Evolutionary conservation across 2,113 vertebrate genomes (phyloP), one percentile per base, ranked within the genome.

Genomic region (Nerophis lumbriciformis): DNA sequence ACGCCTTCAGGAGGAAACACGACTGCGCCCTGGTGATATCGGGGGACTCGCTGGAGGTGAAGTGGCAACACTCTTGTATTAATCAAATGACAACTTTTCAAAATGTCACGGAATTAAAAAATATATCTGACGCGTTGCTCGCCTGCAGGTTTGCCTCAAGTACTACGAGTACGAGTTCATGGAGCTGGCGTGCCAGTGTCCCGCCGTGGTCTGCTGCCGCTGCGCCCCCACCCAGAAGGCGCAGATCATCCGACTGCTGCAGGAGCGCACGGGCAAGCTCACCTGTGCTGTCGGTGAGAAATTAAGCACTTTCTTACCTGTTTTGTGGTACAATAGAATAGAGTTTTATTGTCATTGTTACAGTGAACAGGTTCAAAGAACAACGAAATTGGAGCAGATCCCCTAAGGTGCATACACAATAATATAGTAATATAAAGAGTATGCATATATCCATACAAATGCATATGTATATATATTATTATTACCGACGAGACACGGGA

Each of bases 141-240:
- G 7, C 13, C 62, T 53, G 45, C 81, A 97, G 95, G 93, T 97
- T 3, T 98, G 96, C 78, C 90, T 98, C 63, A 98, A 96, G 78
- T 98, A 94, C 84, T 98, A 98, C 0, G 96, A 98, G 85, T 96
- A 91, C 0, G 96, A 98, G 84, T 97, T 98, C 83, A 98, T 97
- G 96, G 96, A 98, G 85, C 87, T 98, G 61, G 95, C 95, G 0
- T 98, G 95, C 75, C 96, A 98, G 89, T 95, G 95, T 83, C 96
- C 96, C 0, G 94, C 96, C 0, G 95, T 98, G 2, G 93, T 98
- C 37, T 98, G 96, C 89, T 98, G 96, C 71, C 91, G 96, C 59
- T 97, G 95, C 0, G 93, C 96, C 0, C 96, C 95, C 0, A 98
- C 96, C 0, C 96, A 98, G 89, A 98, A 98, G 65, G 96, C 96